Percentiles rank a stretch among this genome's conserved stretches.
Evolutionary conservation across 2,113 vertebrate species (phyloP).

Genomic region (Tragelaphus buxtoni): DNA sequence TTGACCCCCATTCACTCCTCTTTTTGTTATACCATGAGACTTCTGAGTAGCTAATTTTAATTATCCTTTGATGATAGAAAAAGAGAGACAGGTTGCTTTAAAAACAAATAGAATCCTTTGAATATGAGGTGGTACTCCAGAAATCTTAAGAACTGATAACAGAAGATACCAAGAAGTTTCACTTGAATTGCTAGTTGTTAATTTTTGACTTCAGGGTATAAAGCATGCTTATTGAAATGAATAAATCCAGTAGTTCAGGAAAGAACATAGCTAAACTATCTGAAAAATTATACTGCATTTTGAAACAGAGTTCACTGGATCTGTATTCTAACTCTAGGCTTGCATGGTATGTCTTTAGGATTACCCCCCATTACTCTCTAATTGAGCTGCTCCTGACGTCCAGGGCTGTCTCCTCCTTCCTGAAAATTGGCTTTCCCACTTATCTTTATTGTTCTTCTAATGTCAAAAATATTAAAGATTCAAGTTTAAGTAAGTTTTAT

Average conservation of each 20-base stretch:
- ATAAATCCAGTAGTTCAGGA: not conserved
- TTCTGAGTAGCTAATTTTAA: not conserved
- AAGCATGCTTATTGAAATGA: not conserved
- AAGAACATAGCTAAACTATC: not conserved
- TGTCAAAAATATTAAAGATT: not conserved
- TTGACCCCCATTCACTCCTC: not conserved
- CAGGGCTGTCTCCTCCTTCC: not conserved
- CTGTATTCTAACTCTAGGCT: not conserved
- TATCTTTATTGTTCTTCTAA: not conserved
- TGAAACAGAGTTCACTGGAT: not conserved
- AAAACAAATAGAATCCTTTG: not conserved
- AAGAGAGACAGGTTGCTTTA: not conserved
- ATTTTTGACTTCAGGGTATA: not conserved
- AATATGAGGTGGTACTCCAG: not conserved
- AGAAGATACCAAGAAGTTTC: not conserved
- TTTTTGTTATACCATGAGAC: not conserved
- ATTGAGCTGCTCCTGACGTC: not conserved
- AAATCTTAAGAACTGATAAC: slow-evolving; percentile 18
- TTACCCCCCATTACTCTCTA: not conserved
- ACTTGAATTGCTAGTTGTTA: not conserved
- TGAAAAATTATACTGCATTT: not conserved
- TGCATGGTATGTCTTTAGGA: not conserved
- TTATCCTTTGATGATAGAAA: not conserved
- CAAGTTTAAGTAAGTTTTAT: not conserved
- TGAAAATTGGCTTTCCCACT: not conserved